These are phyloP conservation scores for Listronotus bonariensis DNA, from an alignment of 1,140 invertebrate species.

Conservation along the genomic window DNA sequence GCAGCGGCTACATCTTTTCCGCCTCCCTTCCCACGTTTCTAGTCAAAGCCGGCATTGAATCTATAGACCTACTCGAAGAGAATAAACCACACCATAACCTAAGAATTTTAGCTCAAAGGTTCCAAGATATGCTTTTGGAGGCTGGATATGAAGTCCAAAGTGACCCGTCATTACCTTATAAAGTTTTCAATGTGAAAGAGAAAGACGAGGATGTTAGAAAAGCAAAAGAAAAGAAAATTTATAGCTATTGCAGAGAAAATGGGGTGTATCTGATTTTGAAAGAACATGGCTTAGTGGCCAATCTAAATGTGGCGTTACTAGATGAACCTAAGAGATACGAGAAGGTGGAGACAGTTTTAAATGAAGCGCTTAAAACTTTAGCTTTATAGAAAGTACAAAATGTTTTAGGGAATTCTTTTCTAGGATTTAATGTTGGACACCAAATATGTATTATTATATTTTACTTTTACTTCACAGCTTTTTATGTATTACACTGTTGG, in stretches of 20 bases:
- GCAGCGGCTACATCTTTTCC: conserved; percentile 50
- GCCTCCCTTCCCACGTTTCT: conserved; percentile 50
- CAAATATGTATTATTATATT: conserved; percentile 7
- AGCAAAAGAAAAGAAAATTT: conserved; percentile 22
- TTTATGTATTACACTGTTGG: no score
- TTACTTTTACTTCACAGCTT: background rate
- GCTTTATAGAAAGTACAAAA: no score
- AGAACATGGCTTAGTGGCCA: conserved; percentile 40
- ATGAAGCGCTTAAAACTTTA: conserved; percentile 18
- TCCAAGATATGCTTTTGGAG: conserved; percentile 37
- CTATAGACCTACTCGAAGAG: conserved; percentile 37
- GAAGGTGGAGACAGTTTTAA: conserved; percentile 37
- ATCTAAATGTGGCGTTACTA: conserved; percentile 41
- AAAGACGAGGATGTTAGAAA: conserved; percentile 16
- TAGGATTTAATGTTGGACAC: background rate
- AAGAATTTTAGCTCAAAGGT: conserved; percentile 26
- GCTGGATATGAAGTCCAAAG: conserved; percentile 41
- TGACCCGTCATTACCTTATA: conserved; percentile 43
- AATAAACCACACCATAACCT: conserved; percentile 39
- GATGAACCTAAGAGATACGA: conserved; percentile 28
- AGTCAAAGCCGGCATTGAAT: conserved; percentile 46
- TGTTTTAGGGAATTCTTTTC: no score
- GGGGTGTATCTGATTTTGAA: conserved; percentile 42
- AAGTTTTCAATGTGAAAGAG: conserved; percentile 41
- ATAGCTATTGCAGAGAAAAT: conserved; percentile 40